Evolutionary conservation across 2,797 vertebrate genomes (phyloP).

Genomic region (Hirundo rustica): DNA sequence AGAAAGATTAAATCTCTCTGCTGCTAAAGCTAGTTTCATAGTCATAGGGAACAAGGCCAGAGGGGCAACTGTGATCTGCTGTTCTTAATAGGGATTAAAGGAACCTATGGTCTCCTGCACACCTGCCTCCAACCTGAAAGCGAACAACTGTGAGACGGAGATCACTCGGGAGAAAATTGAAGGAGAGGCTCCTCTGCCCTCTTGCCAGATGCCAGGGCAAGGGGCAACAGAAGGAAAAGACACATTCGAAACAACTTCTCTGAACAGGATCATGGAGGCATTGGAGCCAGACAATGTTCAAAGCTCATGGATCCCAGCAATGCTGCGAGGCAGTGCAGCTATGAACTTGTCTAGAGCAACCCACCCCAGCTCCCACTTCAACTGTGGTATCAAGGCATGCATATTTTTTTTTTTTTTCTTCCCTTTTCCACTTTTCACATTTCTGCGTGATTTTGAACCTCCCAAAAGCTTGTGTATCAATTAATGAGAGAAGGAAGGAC

Average conservation of each 20-base stretch:
- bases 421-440: background rate
- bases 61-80: constrained; percentile 62
- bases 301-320: background rate
- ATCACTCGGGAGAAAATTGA: constrained; percentile 49
- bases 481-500: constrained; percentile 29
- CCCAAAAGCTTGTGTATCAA: constrained; percentile 13
- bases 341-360: background rate
- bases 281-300: background rate
- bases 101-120: background rate
- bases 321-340: background rate
- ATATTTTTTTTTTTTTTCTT: background rate
- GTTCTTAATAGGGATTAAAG: constrained; percentile 64
- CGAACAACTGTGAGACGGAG: background rate
- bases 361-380: accelerated
- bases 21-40: constrained; percentile 53
- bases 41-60: constrained; percentile 60
- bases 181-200: constrained; percentile 50
- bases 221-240: constrained; percentile 8
- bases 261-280: background rate
- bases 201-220: constrained; percentile 36
- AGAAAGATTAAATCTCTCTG: constrained; percentile 62
- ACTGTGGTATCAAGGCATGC: background rate
- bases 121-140: constrained; percentile 48
- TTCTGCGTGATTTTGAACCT: constrained; percentile 30
- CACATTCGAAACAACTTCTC: background rate